A percentile compares a stretch with the other conserved stretches of the same genome.
phyloP scores from a whole-genome alignment of 1,140 invertebrate genomes.

The Leptestheria dahalacensis region DNA sequence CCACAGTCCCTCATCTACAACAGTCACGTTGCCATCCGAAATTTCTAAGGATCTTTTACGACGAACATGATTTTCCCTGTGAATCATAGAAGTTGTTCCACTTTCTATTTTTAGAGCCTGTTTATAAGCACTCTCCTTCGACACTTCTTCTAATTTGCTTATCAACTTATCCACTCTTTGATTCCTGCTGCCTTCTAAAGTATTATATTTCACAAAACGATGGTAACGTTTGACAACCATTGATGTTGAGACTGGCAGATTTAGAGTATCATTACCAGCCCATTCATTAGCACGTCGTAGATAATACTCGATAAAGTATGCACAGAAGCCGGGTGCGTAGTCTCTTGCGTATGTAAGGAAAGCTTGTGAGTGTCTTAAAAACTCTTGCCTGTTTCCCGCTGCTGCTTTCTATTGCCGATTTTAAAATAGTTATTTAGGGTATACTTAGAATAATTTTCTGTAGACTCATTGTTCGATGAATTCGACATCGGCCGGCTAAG shows the following conservation, averaged over 20 bases:
- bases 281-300: neutral
- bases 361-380: neutral
- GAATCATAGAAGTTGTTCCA: neutral
- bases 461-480: neutral
- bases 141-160: neutral
- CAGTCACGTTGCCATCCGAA: neutral
- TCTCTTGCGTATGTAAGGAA: neutral
- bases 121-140: neutral
- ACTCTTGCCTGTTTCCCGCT: neutral
- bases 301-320: neutral
- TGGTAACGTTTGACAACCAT: neutral
- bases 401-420: neutral
- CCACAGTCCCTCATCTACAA: neutral
- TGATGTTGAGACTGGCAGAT: neutral
- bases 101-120: neutral
- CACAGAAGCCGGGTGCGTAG: neutral
- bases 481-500: neutral
- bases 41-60: neutral
- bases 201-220: neutral
- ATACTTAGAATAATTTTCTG: neutral
- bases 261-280: neutral
- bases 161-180: neutral
- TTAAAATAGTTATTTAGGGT: neutral
- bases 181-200: neutral
- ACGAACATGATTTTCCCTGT: neutral